Percentiles rank a stretch among this genome's conserved stretches.
These are phyloP conservation scores for Tragulus kanchil DNA, from an alignment of 2,113 vertebrate genomes.

Conservation along the genomic window DNA sequence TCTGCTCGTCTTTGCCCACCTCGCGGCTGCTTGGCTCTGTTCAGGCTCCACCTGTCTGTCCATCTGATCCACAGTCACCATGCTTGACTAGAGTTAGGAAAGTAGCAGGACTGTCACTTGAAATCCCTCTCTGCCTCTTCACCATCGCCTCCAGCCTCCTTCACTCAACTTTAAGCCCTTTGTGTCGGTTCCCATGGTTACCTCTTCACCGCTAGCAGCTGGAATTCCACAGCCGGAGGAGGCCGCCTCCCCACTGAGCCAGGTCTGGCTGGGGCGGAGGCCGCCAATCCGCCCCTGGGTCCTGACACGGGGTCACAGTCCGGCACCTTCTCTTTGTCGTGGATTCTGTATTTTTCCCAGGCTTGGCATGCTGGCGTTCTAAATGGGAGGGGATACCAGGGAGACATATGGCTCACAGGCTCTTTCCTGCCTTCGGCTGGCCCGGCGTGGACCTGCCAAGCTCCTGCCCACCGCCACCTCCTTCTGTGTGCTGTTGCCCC, in stretches of 20 bases:
- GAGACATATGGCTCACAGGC: rapidly evolving
- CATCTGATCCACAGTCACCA: not conserved
- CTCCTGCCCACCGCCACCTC: not conserved
- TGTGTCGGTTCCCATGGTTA: slow-evolving; percentile 69
- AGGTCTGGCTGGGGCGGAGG: slow-evolving; percentile 18
- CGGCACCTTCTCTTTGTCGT: slow-evolving; percentile 50
- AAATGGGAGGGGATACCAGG: not conserved
- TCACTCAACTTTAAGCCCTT: slow-evolving; percentile 68
- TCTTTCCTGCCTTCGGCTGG: not conserved
- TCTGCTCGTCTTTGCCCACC: not conserved
- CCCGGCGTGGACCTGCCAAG: not conserved
- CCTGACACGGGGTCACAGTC: not conserved
- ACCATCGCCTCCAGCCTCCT: not conserved
- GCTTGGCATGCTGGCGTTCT: not conserved
- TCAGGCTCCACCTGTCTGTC: not conserved
- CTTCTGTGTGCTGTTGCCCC: not conserved
- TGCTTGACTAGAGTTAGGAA: not conserved
- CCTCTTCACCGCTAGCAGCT: slow-evolving; percentile 23
- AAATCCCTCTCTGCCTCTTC: slow-evolving; percentile 42
- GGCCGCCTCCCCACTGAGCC: slow-evolving; percentile 48
- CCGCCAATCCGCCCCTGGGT: slow-evolving; percentile 40
- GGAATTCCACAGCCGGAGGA: slow-evolving; percentile 36
- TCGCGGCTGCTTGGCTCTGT: not conserved
- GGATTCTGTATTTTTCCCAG: slow-evolving; percentile 55
- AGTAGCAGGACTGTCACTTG: not conserved